Conservation (phyloP, 2,113 vertebrate species). For the Genyomyrus donnyi region DNA sequence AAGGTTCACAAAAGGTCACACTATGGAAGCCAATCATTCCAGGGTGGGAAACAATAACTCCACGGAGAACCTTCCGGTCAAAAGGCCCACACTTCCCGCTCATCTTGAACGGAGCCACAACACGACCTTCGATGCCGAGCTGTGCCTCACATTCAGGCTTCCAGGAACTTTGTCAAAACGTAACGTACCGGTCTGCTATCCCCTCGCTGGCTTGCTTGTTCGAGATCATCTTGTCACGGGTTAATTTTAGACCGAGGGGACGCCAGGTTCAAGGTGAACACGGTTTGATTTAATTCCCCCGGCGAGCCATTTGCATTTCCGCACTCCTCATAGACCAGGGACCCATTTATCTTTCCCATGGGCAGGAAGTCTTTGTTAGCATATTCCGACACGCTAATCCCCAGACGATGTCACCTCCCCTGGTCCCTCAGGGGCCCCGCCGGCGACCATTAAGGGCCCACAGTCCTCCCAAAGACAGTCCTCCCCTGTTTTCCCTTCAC, state of each 20-base stretch:
- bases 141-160: background rate
- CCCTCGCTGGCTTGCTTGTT: slow-evolving; percentile 19
- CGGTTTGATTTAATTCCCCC: slow-evolving; percentile 58
- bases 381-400: slow-evolving; percentile 55
- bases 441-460: slow-evolving; percentile 45
- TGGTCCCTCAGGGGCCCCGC: slow-evolving; percentile 49
- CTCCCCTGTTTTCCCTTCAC: slow-evolving; percentile 40
- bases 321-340: slow-evolving; percentile 51
- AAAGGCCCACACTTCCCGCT: background rate
- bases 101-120: background rate
- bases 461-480: slow-evolving; percentile 47
- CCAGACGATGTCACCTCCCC: slow-evolving; percentile 52
- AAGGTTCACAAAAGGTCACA: background rate
- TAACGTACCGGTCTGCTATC: background rate
- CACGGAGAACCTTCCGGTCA: background rate
- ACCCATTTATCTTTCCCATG: slow-evolving; percentile 64
- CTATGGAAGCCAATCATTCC: background rate
- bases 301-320: slow-evolving; percentile 51
- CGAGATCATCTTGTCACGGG: slow-evolving; percentile 43
- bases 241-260: slow-evolving; percentile 63
- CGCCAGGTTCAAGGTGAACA: slow-evolving; percentile 60
- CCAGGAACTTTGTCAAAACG: slow-evolving; percentile 13
- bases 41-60: background rate
- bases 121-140: background rate
- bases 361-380: slow-evolving; percentile 49